Evolutionary conservation across 2,113 vertebrate genomes (phyloP), one percentile per base, ranked within the genome.

Genomic region (Xiphias gladius): DNA sequence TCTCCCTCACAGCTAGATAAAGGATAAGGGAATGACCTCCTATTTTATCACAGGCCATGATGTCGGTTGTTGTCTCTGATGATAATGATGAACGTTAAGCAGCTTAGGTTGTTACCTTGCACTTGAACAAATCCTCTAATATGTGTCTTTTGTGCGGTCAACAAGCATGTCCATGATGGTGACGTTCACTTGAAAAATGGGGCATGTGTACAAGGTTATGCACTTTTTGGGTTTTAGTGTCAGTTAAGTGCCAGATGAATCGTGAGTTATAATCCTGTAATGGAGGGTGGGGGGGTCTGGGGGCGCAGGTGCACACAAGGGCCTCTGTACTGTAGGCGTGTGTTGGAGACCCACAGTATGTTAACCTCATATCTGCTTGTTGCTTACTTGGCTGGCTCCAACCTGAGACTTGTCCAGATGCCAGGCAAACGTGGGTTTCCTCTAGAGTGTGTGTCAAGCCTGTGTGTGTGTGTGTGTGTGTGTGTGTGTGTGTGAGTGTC

Each of bases 351-450:
- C 50, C 26, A 14, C n/a, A 48, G n/a, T 26, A 55, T 76, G 68
- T 73, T 41, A 57, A 62, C 3, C 57, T 54, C 17, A 57, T 28
- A 41, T 55, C 22, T 55, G 10, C 32, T 32, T 83, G 79, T 76
- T 79, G 35, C 67, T 67, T 66, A 78, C 70, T 77, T 81, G 73
- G 55, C 86, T 91, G 87, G 87, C 86, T 93, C 76, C 80, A 50
- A 50, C 50, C 50, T 84, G 74, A 86, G 77, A 87, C 59, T 68
- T 89, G 81, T 86, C 73, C 61, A 28, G 37, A 68, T 84, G 84
- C 83, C 92, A 91, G 78, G 70, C 81, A 87, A 86, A 89, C 77
- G 81, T 87, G 85, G 78, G 78, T 80, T 86, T 81, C 80, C 79
- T 73, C 74, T 17, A 1, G 57, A 70, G 69, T 57, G 68, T 55